Evolutionary conservation across 2,888 invertebrate species (phyloP), one percentile per base, ranked within the genome.

Genomic region (Himalopsyche tibetana): DNA sequence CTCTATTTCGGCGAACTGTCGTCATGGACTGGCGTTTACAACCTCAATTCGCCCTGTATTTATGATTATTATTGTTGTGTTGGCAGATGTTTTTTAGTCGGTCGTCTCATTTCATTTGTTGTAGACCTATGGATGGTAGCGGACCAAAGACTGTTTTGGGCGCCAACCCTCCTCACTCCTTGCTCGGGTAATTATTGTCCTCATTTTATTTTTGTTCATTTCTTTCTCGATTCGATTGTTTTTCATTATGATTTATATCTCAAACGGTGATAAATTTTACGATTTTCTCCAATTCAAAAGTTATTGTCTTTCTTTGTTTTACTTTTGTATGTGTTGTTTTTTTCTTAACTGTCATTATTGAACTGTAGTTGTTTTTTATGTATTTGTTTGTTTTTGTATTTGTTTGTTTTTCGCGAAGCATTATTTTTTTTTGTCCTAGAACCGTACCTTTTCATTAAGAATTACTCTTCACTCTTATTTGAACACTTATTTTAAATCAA

Each of bases 111-210:
- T 88, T 91, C 92, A 92, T 94, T 91, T 91, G 91, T 95, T 95
- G 93, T 94, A 95, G 95, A 94, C 94, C 94, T 90, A 93, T 95
- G 94, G 95, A 93, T 90, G 93, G 93, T 90, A 92, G 92, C 89
- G 92, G 93, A 86, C 93, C 93, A 92, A 93, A 93, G 93, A 93
- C 93, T 93, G 93, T 93, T 89, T 93, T 93, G 93, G 93, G 92
- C 90, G 93, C 92, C 92, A 93, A 92, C 90, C 93, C 93, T 93
- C 94, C 93, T 92, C 94, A 94, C 94, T 91, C 93, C 92, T 92
- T 92, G 91, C 94, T 95, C 92, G 94, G 95, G 95, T 95, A 95
- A 95, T 94, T 94, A 93, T 93, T 86, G 82, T 84, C 74, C 74
- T 74, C 74, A 82, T 90, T 90, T 89, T 89, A 89, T 89, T 89